Conservation (phyloP, 2,113 vertebrate genomes). For the Collichthys lucidus region DNA sequence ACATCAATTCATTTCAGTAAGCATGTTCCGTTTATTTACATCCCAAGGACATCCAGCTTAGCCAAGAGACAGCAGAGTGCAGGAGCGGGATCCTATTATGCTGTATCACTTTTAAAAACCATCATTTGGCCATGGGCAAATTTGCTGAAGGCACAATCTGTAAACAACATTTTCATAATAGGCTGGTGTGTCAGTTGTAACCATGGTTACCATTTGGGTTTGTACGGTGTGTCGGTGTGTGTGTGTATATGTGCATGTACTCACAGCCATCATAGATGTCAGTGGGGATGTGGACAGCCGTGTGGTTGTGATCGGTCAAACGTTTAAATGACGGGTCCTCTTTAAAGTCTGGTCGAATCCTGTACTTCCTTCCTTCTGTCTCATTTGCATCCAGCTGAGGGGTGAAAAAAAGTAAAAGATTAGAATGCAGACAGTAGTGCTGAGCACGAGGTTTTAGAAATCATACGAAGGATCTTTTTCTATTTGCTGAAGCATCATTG, state of each 20-base stretch:
- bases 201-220: constrained; percentile 62
- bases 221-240: no score
- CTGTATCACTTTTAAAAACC: constrained; percentile 15
- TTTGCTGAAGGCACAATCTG: constrained; percentile 51
- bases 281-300: constrained; percentile 97
- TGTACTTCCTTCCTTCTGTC: constrained; percentile 88
- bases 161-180: constrained; percentile 66
- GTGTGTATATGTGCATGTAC: constrained; percentile 68
- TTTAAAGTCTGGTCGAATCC: constrained; percentile 93
- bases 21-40: constrained; percentile 1
- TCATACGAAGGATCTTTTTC: constrained; percentile 11
- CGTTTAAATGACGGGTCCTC: constrained; percentile 92
- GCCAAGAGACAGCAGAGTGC: neutral
- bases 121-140: constrained; percentile 53
- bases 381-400: constrained; percentile 92
- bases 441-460: constrained; percentile 12
- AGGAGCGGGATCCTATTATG: constrained; percentile 31
- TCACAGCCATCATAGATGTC: constrained; percentile 99
- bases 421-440: constrained; percentile 25
- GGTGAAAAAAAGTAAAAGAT: constrained; percentile 36
- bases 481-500: constrained; percentile 34
- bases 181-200: constrained; percentile 60
- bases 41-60: constrained; percentile 38
- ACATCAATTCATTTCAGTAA: constrained; percentile 19
- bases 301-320: constrained; percentile 92